Base-by-base conservation (phyloP, 2,113 vertebrate genomes). In the Lepisosteus oculatus region DNA sequence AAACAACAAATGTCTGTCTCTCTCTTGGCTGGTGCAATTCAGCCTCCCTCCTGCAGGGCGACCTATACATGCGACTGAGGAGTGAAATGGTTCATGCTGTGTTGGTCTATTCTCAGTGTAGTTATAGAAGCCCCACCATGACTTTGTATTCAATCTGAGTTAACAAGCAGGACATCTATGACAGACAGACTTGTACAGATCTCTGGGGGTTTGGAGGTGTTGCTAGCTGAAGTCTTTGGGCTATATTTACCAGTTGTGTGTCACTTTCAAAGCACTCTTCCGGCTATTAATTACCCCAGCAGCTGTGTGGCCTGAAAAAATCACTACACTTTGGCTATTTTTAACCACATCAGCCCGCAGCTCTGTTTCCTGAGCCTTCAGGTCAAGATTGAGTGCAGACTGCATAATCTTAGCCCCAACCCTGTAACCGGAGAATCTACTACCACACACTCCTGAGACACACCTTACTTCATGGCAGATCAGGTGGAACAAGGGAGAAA, bases 191-290 rank as follows among this genome's bases (percentile, higher is more conserved):
- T 79, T 68, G 47, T 80, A 78, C 80, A 78, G 82, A 88, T 89
- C 87, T 85, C 67, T 78, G 64, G 72, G 72, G 63, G 78, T 83
- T 81, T 83, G 69, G 68, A 82, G 68, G 72, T 6, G 47, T 9
- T 51, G 78, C 74, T 74, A 68, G 71, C 14, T 73, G 65, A 71
- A 74, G 62, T 75, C 72, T 73, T 78, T 77, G 71, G 70, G 76
- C 86, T 89, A 87, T 83, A 86, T 88, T 90, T 90, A 90, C 77
- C 74, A 74, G 75, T 74, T 6, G 42, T 65, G 69, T 67, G 79
- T 78, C 72, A 69, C 68, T 80, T 79, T 81, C 75, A 72, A 71
- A 76, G 73, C 70, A 68, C 65, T 54, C 54, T 15, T 59, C 67
- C 44, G 7, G 72, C 75, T 70, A 55, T 44, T 13, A 68, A 55